Percentiles rank a stretch among this genome's conserved stretches.
These are phyloP conservation scores for Eulithis testata DNA, from an alignment of 2,888 invertebrate species.

Conservation along the genomic window DNA sequence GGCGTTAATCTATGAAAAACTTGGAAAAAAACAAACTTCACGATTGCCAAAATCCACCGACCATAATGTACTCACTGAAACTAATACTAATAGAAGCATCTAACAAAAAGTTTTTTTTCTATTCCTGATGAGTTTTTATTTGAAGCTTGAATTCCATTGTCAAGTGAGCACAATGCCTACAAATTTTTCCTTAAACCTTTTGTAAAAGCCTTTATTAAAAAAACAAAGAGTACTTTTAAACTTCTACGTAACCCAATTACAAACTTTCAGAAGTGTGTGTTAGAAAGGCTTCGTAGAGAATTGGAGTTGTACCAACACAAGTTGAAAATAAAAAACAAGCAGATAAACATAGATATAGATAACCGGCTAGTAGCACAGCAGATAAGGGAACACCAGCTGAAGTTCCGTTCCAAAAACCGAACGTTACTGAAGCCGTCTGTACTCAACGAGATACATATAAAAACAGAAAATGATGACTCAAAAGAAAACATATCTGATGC, in stretches of 20 bases:
- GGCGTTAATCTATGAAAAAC: no score
- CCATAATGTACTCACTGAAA: no score
- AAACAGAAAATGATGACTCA: slow-evolving; percentile 66
- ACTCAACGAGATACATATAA: slow-evolving; percentile 76
- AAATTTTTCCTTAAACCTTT: neutral
- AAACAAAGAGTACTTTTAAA: neutral
- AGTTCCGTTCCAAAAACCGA: slow-evolving; percentile 66
- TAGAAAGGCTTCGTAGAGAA: slow-evolving; percentile 83
- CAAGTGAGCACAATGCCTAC: neutral
- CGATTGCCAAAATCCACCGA: no score
- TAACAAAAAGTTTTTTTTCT: no score
- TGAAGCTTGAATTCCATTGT: no score
- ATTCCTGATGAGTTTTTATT: no score
- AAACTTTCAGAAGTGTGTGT: slow-evolving; percentile 80
- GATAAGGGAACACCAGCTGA: slow-evolving; percentile 73
- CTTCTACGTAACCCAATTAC: slow-evolving; percentile 9
- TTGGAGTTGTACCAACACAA: slow-evolving; percentile 82
- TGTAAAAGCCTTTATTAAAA: neutral
- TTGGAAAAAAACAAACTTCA: no score
- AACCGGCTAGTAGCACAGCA: slow-evolving; percentile 76
- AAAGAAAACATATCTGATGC: slow-evolving; percentile 69
- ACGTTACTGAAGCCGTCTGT: slow-evolving; percentile 76
- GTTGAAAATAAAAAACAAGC: slow-evolving; percentile 73
- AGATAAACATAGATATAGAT: slow-evolving; percentile 74
- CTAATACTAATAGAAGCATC: no score